Evolutionary conservation across 2,888 invertebrate genomes (phyloP).

Genomic region (Clitarchus hookeri): DNA sequence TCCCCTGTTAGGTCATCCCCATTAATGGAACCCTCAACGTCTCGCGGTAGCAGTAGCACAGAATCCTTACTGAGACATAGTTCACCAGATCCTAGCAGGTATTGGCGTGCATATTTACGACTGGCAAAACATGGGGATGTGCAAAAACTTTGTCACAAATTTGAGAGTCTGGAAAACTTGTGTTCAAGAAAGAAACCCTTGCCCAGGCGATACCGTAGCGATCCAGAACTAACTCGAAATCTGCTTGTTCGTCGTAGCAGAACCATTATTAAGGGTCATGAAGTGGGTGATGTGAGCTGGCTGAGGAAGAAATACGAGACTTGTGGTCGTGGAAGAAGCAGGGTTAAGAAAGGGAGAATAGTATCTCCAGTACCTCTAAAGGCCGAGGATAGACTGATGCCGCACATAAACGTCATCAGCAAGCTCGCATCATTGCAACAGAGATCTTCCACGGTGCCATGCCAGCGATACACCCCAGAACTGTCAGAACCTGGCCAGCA

Average conservation of each 20-base stretch:
- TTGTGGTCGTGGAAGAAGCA: constrained; percentile 57
- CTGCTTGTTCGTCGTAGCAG: constrained; percentile 55
- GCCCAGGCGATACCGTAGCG: constrained; percentile 71
- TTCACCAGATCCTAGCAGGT: constrained; percentile 74
- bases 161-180: constrained; percentile 69
- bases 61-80: constrained; percentile 49
- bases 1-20: constrained; percentile 50
- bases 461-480: constrained; percentile 49
- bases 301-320: constrained; percentile 66
- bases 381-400: constrained; percentile 77
- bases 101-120: constrained; percentile 70
- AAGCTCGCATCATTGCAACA: constrained; percentile 72
- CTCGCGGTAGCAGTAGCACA: constrained; percentile 31
- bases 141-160: constrained; percentile 73
- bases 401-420: constrained; percentile 88
- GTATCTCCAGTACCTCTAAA: constrained; percentile 69
- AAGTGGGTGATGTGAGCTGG: constrained; percentile 61
- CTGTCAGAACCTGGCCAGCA: constrained; percentile 27
- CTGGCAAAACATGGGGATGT: constrained; percentile 79
- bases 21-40: constrained; percentile 1
- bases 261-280: constrained; percentile 49
- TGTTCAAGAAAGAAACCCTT: constrained; percentile 30
- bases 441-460: constrained; percentile 47
- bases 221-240: constrained; percentile 73
- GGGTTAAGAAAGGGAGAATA: constrained; percentile 57